Conservation (phyloP, 64 coral and sea anemone species). For the Astreopora myriophthalma region DNA sequence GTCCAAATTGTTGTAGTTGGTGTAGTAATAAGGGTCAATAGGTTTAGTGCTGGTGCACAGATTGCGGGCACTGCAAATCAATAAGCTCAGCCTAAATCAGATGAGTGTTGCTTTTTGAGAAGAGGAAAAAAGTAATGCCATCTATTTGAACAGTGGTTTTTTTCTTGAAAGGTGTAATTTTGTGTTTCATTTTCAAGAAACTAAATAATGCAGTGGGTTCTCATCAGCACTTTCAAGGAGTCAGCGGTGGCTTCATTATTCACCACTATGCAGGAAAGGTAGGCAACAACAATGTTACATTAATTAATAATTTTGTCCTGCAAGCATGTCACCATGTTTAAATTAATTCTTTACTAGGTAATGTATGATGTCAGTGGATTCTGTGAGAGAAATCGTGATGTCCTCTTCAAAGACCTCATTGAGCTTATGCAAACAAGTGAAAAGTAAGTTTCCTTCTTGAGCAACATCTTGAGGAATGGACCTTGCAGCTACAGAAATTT, state of each 20-base stretch:
- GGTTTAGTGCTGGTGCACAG: no score
- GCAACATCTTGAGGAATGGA: not conserved
- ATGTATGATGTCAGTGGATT: constrained; percentile 91
- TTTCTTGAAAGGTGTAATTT: no score
- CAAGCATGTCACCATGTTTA: not conserved
- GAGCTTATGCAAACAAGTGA: constrained; percentile 97
- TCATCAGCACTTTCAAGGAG: constrained; percentile 93
- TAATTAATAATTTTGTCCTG: not conserved
- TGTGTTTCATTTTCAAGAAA: constrained; percentile 72
- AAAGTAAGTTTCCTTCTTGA: constrained; percentile 55
- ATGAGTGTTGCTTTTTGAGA: no score
- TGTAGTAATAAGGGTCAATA: no score
- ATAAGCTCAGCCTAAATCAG: no score
- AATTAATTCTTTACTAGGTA: constrained; percentile 58
- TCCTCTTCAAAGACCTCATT: constrained; percentile 96
- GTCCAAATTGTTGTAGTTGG: no score
- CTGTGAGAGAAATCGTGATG: constrained; percentile 99
- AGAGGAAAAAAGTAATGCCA: no score
- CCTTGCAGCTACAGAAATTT: no score
- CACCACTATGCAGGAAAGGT: constrained; percentile 99
- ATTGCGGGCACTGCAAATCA: no score
- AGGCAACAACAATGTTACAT: no score
- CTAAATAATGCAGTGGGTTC: constrained; percentile 81
- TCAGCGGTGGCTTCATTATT: constrained; percentile 84
- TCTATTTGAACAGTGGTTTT: no score